Base-by-base conservation (phyloP, 2,113 vertebrate species). In the Oophaga pumilio region DNA sequence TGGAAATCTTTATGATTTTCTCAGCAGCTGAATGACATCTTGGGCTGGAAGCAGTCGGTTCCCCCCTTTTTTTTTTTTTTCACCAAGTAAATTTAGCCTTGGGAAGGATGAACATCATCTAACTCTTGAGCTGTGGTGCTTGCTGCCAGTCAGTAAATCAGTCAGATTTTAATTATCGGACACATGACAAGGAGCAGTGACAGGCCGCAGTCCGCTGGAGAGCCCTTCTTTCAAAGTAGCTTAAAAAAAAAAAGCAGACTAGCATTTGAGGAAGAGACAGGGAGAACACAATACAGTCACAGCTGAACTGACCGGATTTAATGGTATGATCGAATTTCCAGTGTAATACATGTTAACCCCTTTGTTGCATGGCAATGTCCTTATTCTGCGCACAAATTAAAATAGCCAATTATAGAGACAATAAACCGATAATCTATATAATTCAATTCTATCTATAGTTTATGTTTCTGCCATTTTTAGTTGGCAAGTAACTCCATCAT, bases 91-190 rank as follows among this genome's bases (percentile, higher is more conserved):
- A 95, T 95, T 95, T 94, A 94, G 94, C 95, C 95, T 93, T 94
- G 95, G 94, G 95, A 95, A 94, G 94, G 93, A 95, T 91, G 94
- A 94, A 92, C 93, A 91, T 92, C 93, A 93, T 94, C 94, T 92
- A 94, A 94, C 92, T 93, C 92, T 92, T 89, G 93, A 90, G 91
- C 94, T 90, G 90, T 89, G 93, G 93, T 94, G 93, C 92, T 92
- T 91, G 91, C 94, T 92, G 93, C 92, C 94, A 93, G 95, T 96
- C 95, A 94, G 95, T 97, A 96, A 96, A 96, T 96, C 95, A 96
- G 94, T 95, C 95, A 92, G 94, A 95, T 95, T 96, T 96, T 97
- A 96, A 97, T 96, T 96, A 96, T 97, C 92, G 92, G 95, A 96
- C 91, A 94, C 93, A 93, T 94, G 95, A 96, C 94, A 95, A 94